These are phyloP conservation scores for Petrophora chlorosata DNA, from an alignment of 2,888 invertebrate genomes.

Conservation along the genomic window DNA sequence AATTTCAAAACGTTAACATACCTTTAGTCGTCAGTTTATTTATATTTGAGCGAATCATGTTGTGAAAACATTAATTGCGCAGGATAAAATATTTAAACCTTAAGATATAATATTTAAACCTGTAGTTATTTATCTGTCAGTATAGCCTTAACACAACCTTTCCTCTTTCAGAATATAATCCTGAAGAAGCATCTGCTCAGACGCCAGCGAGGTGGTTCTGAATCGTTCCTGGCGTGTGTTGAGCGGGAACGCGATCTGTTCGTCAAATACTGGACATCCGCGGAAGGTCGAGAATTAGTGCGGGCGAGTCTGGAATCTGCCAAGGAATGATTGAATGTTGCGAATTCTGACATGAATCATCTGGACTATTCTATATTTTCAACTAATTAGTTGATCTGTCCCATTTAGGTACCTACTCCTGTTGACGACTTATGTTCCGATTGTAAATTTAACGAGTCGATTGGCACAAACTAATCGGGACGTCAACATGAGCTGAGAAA, in stretches of 20 bases:
- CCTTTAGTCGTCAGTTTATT: too few species aligned
- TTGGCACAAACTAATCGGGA: not conserved
- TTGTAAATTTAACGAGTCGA: not conserved
- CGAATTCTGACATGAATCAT: not conserved
- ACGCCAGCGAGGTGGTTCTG: conserved; percentile 81
- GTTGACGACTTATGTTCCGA: not conserved
- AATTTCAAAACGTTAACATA: too few species aligned
- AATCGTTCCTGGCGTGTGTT: conserved; percentile 85
- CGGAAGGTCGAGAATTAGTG: conserved; percentile 85
- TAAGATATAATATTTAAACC: too few species aligned
- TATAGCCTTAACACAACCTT: not conserved
- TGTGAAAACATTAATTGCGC: too few species aligned
- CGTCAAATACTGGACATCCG: conserved; percentile 89
- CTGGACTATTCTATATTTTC: conserved; percentile 1
- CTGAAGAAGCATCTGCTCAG: conserved; percentile 71
- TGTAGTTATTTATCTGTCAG: not conserved
- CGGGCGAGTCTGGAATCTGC: conserved; percentile 39
- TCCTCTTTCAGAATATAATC: conserved; percentile 85
- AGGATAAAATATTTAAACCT: too few species aligned
- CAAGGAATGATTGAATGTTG: conserved; percentile 14
- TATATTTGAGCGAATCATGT: too few species aligned
- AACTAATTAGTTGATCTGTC: conserved; percentile 1
- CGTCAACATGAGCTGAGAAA: not conserved
- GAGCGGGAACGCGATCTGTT: conserved; percentile 87
- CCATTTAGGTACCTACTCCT: not conserved